Base-by-base conservation (phyloP, 2,888 invertebrate genomes). In the Andrena chrysosceles region DNA sequence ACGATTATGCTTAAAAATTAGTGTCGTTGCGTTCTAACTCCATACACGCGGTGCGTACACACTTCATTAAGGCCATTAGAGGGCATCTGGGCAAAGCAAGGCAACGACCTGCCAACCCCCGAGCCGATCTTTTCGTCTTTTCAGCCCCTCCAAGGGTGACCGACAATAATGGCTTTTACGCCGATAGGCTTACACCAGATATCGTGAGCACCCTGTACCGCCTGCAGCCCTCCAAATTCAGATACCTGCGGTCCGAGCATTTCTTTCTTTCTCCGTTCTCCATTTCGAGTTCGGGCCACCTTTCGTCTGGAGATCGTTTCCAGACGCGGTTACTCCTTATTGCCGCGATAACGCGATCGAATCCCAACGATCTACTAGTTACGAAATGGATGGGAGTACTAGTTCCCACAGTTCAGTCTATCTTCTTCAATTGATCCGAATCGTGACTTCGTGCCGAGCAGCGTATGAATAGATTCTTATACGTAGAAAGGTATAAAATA, bases 1-100 rank as follows among this genome's bases (percentile, higher is more conserved):
- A 91, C 86, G 89, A 90, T 92, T 93, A 93, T 93, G 93, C 93
- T 93, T 92, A 94, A 93, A 93, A 93, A 93, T 94, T 93, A 93
- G 93, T 91, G 89, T 92, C 90, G 91, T 92, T 92, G 89, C 88
- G 87, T 75, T 81, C 82, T 87, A 87, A 89, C 87, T 90, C 89
- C 87, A 89, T 91, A 87, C 84, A 88, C 89, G 89, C 75, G 77
- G 87, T 88, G 91, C 91, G 92, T 91, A 92, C 92, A 93, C 93
- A 93, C 93, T 93, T 93, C 91, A 93, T 94, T 94, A 93, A 92
- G 90, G 91, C 94, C 88, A 93, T 93, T 94, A 93, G 90, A 85
- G 90, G 81, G 89, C 93, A 93, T 90, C 89, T 89, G 91, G 89
- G 91, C 81, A 84, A 79, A 86, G 84, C 85, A 79, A 86, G 87